Percentiles rank a stretch among this genome's conserved stretches.
These are phyloP conservation scores for Alviniconcha strummeri DNA, from an alignment of 2,888 invertebrate species.

Conservation along the genomic window DNA sequence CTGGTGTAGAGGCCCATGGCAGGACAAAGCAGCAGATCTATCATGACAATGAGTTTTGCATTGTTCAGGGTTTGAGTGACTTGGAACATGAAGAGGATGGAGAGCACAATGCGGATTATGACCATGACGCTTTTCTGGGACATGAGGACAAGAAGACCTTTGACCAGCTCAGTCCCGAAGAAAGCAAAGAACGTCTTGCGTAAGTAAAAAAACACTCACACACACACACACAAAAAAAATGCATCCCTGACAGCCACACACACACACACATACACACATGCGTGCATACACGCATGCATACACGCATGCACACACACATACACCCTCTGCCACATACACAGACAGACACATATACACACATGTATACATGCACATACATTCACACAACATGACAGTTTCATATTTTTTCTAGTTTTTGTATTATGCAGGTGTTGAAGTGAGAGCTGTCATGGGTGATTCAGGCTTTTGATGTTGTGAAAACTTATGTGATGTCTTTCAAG, in stretches of 20 bases:
- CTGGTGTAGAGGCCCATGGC: no score
- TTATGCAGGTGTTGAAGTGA: no score
- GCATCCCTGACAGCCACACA: neutral
- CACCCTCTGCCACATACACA: neutral
- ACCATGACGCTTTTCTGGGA: slow-evolving; percentile 97
- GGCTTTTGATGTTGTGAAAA: no score
- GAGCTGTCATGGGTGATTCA: no score
- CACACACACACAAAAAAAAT: neutral
- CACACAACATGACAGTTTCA: neutral
- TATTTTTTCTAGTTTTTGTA: no score
- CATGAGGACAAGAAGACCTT: slow-evolving; percentile 93
- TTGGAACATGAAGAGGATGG: slow-evolving; percentile 83
- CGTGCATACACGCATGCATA: neutral
- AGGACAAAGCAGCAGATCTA: no score
- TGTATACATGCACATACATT: neutral
- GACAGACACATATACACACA: neutral
- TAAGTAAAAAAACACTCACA: slow-evolving; percentile 51
- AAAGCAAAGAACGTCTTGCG: slow-evolving; percentile 89
- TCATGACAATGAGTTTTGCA: no score
- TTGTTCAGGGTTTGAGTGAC: slow-evolving; percentile 79
- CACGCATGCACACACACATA: neutral
- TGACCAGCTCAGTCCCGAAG: slow-evolving; percentile 94
- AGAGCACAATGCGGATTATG: slow-evolving; percentile 85
- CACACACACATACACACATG: neutral
- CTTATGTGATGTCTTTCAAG: no score